A percentile compares a stretch with the other conserved stretches of the same genome.
These are phyloP conservation scores for Anolis apletophallus DNA, from an alignment of 2,797 vertebrate genomes.

Conservation along the genomic window DNA sequence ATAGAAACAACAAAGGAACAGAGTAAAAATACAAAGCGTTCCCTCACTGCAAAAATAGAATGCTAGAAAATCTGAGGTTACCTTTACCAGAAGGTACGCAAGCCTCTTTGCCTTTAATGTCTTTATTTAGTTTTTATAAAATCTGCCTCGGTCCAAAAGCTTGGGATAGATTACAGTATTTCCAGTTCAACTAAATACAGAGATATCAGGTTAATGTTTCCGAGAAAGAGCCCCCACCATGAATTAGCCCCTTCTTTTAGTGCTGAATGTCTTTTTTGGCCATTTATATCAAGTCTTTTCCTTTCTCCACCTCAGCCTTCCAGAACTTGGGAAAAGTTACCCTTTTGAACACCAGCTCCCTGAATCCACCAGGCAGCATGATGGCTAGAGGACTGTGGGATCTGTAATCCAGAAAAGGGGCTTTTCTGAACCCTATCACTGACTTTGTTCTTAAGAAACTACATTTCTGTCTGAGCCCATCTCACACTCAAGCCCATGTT, in stretches of 20 bases:
- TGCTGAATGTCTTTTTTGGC: neutral
- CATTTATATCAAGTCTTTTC: neutral
- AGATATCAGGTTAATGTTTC: slow-evolving; percentile 26
- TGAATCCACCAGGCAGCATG: too few relatives aligned
- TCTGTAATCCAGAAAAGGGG: too few relatives aligned
- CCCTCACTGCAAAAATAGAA: slow-evolving; percentile 31
- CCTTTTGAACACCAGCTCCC: neutral
- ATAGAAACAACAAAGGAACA: slow-evolving; percentile 57
- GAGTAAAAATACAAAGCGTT: slow-evolving; percentile 55
- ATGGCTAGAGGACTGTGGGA: too few relatives aligned
- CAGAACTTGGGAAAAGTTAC: neutral
- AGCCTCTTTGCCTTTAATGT: slow-evolving; percentile 12
- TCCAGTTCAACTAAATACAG: slow-evolving; percentile 28
- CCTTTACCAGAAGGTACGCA: slow-evolving; percentile 20
- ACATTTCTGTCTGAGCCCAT: neutral
- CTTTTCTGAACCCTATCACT: neutral
- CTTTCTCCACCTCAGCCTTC: neutral
- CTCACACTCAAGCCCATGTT: neutral
- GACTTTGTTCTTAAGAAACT: neutral
- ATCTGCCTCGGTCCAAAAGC: slow-evolving; percentile 6
- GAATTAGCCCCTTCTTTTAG: neutral
- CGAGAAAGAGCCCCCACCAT: neutral
- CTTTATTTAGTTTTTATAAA: slow-evolving; percentile 23
- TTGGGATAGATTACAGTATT: slow-evolving; percentile 14
- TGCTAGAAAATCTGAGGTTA: slow-evolving; percentile 4